Conservation (phyloP, 2,888 invertebrate species). For the Selenia dentaria region DNA sequence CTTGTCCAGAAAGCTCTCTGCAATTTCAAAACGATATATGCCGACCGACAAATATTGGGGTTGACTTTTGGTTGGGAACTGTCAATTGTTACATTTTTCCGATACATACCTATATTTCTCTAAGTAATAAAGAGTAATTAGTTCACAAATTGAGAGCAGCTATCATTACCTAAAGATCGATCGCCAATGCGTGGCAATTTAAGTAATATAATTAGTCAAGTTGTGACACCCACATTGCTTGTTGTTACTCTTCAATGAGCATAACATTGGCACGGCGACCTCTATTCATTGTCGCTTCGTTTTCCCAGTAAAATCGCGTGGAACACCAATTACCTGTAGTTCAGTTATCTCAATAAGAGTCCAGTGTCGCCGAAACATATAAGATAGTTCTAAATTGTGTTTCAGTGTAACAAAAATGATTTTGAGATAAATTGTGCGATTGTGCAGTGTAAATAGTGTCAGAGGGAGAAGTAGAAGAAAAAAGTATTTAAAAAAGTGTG, state of each 20-base stretch:
- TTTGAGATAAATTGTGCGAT: conserved; percentile 77
- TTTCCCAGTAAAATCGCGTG: conserved; percentile 54
- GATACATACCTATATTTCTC: conserved; percentile 52
- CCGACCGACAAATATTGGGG: conserved; percentile 74
- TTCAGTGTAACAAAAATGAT: conserved; percentile 81
- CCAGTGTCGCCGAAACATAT: conserved; percentile 73
- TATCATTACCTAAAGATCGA: conserved; percentile 39
- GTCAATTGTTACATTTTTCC: conserved; percentile 76
- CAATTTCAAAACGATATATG: conserved; percentile 66
- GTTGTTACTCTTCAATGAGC: conserved; percentile 82
- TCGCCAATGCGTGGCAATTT: conserved; percentile 49
- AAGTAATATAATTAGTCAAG: conserved; percentile 55
- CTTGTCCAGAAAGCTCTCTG: conserved; percentile 49
- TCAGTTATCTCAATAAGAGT: conserved; percentile 32
- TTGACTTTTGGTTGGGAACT: conserved; percentile 78
- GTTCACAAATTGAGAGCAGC: conserved; percentile 32
- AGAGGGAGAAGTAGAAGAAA: conserved; percentile 42
- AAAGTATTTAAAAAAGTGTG: conserved; percentile 62
- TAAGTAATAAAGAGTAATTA: conserved; percentile 33
- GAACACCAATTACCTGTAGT: conserved; percentile 41
- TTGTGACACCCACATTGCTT: conserved; percentile 69
- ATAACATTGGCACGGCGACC: conserved; percentile 80
- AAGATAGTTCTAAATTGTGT: conserved; percentile 47
- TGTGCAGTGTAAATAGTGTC: conserved; percentile 72
- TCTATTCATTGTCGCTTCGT: conserved; percentile 64